Base-by-base conservation (phyloP, 2,797 vertebrate genomes). In the Hydrolagus colliei region DNA sequence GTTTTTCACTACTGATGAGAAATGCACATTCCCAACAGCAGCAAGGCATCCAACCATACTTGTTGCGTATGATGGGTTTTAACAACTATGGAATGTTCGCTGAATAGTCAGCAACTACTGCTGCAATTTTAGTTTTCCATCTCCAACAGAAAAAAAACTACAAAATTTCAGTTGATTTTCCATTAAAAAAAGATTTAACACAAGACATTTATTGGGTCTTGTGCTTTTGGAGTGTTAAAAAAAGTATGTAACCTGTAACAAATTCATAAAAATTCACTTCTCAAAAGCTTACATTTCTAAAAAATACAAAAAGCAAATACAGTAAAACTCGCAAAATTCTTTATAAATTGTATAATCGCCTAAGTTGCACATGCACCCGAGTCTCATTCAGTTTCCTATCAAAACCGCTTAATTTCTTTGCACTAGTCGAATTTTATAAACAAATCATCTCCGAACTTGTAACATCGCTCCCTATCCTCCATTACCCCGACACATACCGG, bases 241-340 rank as follows among this genome's bases (percentile, higher is more conserved):
- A 41, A 71, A 65, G 63, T 63, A 84, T 65, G 12, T 68, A 68
- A 67, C 63, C 27, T 18, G 27, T 35, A 82, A 71, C 79, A 71
- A 18, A 14, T 84, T 71, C 63, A 84, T 84, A 84, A 63, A 84
- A 84, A 84, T 84, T 71, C 79, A 84, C 79, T 35, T 84, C 75
- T 61, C 14, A 68, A 82, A 67, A 68, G 27, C 65, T 71, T 84
- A 84, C 65, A 52, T 41, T 84, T 71, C 32, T 20, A 84, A 84
- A 76, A 84, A 84, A 65, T 84, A 84, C 79, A 84, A 84, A 75
- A 84, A 71, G 22, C 79, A 52, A 52, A 52, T 52, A 52, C 41
- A 52, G 41, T 52, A 52, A 52, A 52, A 52, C 41, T 52, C 41
- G 41, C 41, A 52, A 52, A 52, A 6, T 52, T 52, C 41, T 52